A percentile compares a stretch with the other conserved stretches of the same genome.
Conservation (phyloP, 1,140 invertebrate species). For the Vanessa tameamea region DNA sequence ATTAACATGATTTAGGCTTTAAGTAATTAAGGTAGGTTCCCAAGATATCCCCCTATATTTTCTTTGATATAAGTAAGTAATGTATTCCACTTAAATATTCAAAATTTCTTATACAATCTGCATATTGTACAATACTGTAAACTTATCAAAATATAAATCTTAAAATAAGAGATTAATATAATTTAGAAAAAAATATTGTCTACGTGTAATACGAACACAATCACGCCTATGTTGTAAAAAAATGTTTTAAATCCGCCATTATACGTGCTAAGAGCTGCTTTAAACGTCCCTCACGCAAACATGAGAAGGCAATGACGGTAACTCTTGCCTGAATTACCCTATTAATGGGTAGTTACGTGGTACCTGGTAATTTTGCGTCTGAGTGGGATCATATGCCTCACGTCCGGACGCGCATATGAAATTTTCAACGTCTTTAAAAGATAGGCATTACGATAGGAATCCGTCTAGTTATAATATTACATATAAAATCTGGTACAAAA, state of each 20-base stretch:
- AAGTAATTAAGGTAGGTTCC: too few species aligned
- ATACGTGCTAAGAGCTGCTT: slow-evolving; percentile 33
- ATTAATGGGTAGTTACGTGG: slow-evolving; percentile 35
- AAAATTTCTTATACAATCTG: too few species aligned
- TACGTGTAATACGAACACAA: slow-evolving; percentile 10
- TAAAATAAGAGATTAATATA: too few species aligned
- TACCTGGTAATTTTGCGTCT: slow-evolving; percentile 25
- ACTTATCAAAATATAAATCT: too few species aligned
- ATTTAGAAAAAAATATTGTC: background rate
- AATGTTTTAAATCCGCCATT: slow-evolving; percentile 26
- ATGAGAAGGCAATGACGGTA: slow-evolving; percentile 28
- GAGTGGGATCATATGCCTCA: slow-evolving; percentile 14
- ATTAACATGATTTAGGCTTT: too few species aligned
- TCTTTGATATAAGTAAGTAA: too few species aligned
- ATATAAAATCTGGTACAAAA: too few species aligned
- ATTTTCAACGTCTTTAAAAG: background rate
- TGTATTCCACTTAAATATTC: too few species aligned
- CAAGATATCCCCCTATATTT: too few species aligned
- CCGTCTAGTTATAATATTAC: background rate
- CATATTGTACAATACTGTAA: too few species aligned
- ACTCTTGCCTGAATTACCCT: slow-evolving; percentile 34
- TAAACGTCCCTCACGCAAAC: slow-evolving; percentile 27
- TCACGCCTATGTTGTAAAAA: slow-evolving; percentile 27
- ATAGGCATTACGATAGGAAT: background rate
- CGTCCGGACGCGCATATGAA: background rate